phyloP scores from a whole-genome alignment of 2,797 vertebrate species.

The Falco peregrinus region DNA sequence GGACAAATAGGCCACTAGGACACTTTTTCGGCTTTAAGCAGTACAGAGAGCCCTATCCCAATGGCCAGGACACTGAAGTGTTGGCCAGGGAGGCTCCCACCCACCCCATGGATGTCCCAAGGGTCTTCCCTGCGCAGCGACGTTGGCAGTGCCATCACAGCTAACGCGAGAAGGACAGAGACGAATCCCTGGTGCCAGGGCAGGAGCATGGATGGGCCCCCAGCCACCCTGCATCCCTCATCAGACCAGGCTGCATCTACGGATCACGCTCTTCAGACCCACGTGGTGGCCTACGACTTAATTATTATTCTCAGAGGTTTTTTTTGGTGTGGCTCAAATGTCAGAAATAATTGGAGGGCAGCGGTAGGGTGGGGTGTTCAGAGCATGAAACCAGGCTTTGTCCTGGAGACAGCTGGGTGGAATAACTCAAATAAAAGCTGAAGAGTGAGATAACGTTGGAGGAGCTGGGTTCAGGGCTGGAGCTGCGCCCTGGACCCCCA shows the following conservation, averaged over 20 bases:
- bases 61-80: not conserved
- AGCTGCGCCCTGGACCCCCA: not conserved
- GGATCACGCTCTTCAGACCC: not conserved
- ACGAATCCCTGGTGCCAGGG: not conserved
- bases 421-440: not conserved
- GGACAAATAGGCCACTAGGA: not conserved
- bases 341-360: not conserved
- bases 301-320: not conserved
- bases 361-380: not conserved
- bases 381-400: not conserved
- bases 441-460: not conserved
- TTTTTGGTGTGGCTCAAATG: not conserved
- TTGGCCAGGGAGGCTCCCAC: not conserved
- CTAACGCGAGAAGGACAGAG: not conserved
- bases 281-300: accelerated
- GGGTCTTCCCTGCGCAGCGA: not conserved
- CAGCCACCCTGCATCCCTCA: not conserved
- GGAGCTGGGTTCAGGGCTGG: not conserved
- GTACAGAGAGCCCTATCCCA: not conserved
- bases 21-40: not conserved
- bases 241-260: not conserved
- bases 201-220: not conserved
- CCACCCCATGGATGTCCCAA: not conserved
- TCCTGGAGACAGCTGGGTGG: not conserved
- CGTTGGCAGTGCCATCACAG: not conserved